phyloP scores from a whole-genome alignment of 2,888 invertebrate genomes.

The Notocelia uddmanniana region DNA sequence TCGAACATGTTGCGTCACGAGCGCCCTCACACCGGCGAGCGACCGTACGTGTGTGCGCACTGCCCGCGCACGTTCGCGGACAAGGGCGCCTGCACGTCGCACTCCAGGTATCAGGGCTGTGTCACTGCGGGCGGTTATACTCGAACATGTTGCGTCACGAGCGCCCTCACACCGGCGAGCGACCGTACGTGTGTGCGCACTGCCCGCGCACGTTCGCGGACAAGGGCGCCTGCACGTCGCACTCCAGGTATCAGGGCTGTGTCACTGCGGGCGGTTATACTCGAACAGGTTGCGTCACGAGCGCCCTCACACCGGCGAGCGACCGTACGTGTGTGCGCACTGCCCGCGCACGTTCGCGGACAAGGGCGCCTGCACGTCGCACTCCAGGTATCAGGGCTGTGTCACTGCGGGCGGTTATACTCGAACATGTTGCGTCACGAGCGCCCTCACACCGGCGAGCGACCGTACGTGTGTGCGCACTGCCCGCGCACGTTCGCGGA shows the following conservation, averaged over 20 bases:
- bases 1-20: slow-evolving; percentile 86
- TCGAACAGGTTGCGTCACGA: slow-evolving; percentile 86
- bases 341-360: slow-evolving; percentile 85
- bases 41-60: slow-evolving; percentile 83
- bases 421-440: slow-evolving; percentile 86
- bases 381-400: slow-evolving; percentile 60
- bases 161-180: slow-evolving; percentile 85
- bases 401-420: slow-evolving; percentile 60
- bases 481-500: slow-evolving; percentile 85
- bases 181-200: slow-evolving; percentile 84
- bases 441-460: slow-evolving; percentile 85
- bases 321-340: slow-evolving; percentile 84
- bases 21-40: slow-evolving; percentile 84
- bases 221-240: slow-evolving; percentile 85
- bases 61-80: slow-evolving; percentile 85
- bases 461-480: slow-evolving; percentile 84
- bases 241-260: slow-evolving; percentile 60
- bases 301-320: slow-evolving; percentile 85
- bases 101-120: slow-evolving; percentile 66
- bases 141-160: slow-evolving; percentile 86
- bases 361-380: slow-evolving; percentile 85
- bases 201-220: slow-evolving; percentile 85
- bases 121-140: slow-evolving; percentile 60
- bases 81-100: slow-evolving; percentile 85
- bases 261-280: slow-evolving; percentile 60